Base-by-base conservation (phyloP, 2,113 vertebrate genomes). In the Varanus salvator region DNA sequence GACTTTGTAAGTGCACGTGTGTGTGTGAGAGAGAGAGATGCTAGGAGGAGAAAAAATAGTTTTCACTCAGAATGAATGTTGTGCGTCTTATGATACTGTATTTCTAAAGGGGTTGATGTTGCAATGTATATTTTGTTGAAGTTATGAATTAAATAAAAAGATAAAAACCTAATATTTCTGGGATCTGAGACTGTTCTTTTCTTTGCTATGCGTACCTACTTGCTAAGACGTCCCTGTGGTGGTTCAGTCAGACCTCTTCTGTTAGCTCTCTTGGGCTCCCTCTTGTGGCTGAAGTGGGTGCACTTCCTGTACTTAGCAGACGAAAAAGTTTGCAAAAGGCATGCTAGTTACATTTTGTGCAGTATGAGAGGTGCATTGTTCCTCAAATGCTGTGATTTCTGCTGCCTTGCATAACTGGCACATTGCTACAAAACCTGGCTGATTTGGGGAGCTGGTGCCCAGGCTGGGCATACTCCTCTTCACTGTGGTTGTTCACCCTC, bases 71-170 rank as follows among this genome's bases (percentile, higher is more conserved):
- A 82, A 64, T 21, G 8, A 90, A 38, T 25, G 23, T 89, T 90
- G 50, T 90, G 48, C 48, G 85, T 83, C 89, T 71, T 81, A 75
- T 76, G 85, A 87, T 82, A 89, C 87, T 92, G 93, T 91, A 89
- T 54, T 71, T 84, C 81, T 86, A 94, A 91, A 76, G 82, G 44
- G 88, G 92, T 93, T 87, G 74, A 31, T 85, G 89, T 92, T 94
- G 71, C 95, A 95, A 85, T 95, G 91, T 95, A 88, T 92, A 88
- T 95, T 95, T 95, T 93, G 93, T 94, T 96, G 93, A 96, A 95
- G 88, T 93, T 83, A 80, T 85, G 86, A 90, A 21, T 85, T 23
- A 83, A 96, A 96, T 97, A 96, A 97, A 96, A 90, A 1, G 74
- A 93, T 84, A 93, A 96, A 44, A 94, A 88, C 75, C 48, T 80